A percentile compares a stretch with the other conserved stretches of the same genome.
Conservation (phyloP, 2,113 vertebrate genomes). For the Centrocercus urophasianus region DNA sequence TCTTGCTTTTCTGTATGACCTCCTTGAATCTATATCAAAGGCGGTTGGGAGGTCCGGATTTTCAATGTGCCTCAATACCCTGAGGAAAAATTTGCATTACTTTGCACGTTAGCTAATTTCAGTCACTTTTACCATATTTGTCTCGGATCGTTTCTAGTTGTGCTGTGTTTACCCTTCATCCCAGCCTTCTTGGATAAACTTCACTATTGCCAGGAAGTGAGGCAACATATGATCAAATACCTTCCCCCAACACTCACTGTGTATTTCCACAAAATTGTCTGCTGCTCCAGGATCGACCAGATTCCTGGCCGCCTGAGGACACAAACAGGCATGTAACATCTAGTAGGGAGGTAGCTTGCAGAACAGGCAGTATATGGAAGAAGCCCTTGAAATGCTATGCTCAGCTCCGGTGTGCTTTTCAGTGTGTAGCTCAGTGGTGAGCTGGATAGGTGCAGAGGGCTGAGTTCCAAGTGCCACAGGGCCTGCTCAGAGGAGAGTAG, state of each 20-base stretch:
- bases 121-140: not conserved
- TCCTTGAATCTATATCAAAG: not conserved
- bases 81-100: not conserved
- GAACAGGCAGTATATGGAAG: not conserved
- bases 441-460: not conserved
- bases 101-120: not conserved
- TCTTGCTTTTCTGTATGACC: not conserved
- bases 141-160: not conserved
- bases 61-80: not conserved
- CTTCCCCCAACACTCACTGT: not conserved
- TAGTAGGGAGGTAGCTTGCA: not conserved
- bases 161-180: not conserved
- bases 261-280: not conserved
- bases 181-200: not conserved
- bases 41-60: not conserved
- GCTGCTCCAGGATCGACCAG: not conserved
- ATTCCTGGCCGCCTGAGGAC: not conserved
- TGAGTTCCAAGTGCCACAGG: not conserved
- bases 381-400: not conserved
- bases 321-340: not conserved
- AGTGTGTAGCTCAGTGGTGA: not conserved
- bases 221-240: not conserved
- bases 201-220: not conserved
- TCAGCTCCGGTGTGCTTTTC: not conserved
- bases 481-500: not conserved